Conservation (phyloP, 1,140 invertebrate species). For the Pseudobourletiella spinata region DNA sequence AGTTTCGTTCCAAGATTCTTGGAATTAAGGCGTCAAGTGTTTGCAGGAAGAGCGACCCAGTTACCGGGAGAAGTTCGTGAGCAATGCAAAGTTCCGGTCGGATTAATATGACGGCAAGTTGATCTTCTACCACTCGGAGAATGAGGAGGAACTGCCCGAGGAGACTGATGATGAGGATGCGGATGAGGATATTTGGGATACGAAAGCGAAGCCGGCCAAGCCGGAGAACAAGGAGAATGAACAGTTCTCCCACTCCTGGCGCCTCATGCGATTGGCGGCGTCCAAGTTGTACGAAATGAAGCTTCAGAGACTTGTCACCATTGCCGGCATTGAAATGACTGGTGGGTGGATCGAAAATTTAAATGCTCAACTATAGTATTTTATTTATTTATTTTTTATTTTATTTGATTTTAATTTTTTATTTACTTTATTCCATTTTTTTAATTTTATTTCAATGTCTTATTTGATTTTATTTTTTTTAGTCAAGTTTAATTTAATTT, state of each 20-base stretch:
- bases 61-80: slow-evolving; percentile 89
- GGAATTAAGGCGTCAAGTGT: no score
- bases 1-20: no score
- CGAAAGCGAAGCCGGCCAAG: slow-evolving; percentile 37
- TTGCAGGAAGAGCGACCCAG: slow-evolving; percentile 84
- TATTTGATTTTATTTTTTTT: no score
- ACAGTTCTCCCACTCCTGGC: slow-evolving; percentile 89
- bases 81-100: slow-evolving; percentile 55
- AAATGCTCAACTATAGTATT: no score
- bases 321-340: slow-evolving; percentile 71
- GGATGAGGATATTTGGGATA: slow-evolving; percentile 42
- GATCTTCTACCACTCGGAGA: slow-evolving; percentile 47
- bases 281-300: slow-evolving; percentile 72
- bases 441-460: no score
- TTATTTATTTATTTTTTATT: no score
- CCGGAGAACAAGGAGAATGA: slow-evolving; percentile 58
- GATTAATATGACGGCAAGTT: slow-evolving; percentile 24
- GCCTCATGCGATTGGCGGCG: slow-evolving; percentile 78
- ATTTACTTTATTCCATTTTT: no score
- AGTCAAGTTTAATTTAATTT: no score
- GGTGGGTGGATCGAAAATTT: no score
- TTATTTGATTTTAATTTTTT: no score
- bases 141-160: slow-evolving; percentile 67
- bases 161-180: slow-evolving; percentile 36
- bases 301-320: slow-evolving; percentile 44